These are phyloP conservation scores for Cryptophagus acutangulus DNA, from an alignment of 2,888 invertebrate species.

Conservation along the genomic window DNA sequence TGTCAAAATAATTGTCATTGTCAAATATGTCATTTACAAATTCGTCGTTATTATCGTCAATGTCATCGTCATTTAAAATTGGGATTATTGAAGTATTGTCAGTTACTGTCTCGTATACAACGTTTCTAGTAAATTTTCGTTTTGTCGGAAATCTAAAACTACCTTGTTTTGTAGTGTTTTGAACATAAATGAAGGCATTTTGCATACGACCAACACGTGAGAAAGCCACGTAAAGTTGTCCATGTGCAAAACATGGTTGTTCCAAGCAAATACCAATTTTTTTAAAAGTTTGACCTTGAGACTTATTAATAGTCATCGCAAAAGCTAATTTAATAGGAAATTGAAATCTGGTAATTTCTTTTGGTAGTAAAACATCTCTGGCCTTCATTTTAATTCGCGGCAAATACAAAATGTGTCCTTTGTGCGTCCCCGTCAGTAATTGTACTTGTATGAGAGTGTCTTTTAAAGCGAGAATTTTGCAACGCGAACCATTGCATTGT, in stretches of 20 bases:
- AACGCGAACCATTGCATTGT: conserved; percentile 25
- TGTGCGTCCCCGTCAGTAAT: conserved; percentile 12
- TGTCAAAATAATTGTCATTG: too few relatives aligned
- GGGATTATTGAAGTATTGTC: not conserved
- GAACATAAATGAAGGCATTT: not conserved
- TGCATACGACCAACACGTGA: conserved; percentile 16
- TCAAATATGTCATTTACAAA: too few relatives aligned
- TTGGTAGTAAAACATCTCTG: conserved; percentile 15
- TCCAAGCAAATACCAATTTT: conserved; percentile 20
- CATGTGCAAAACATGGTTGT: conserved; percentile 22
- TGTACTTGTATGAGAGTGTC: conserved; percentile 7
- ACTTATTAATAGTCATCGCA: conserved; percentile 28
- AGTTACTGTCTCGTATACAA: not conserved
- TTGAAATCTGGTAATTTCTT: conserved; percentile 16
- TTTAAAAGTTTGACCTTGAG: conserved; percentile 25
- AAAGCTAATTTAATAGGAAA: conserved; percentile 25
- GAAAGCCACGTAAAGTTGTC: conserved; percentile 25
- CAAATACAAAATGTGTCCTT: conserved; percentile 9
- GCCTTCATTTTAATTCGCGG: conserved; percentile 15
- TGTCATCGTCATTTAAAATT: not conserved
- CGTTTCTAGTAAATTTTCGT: not conserved
- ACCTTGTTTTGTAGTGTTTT: not conserved
- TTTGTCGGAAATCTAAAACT: not conserved
- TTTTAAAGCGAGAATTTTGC: not conserved
- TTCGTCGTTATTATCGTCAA: not conserved